Evolutionary conservation across 1,140 invertebrate genomes (phyloP).

Genomic region (Macrobrachium nipponense): DNA sequence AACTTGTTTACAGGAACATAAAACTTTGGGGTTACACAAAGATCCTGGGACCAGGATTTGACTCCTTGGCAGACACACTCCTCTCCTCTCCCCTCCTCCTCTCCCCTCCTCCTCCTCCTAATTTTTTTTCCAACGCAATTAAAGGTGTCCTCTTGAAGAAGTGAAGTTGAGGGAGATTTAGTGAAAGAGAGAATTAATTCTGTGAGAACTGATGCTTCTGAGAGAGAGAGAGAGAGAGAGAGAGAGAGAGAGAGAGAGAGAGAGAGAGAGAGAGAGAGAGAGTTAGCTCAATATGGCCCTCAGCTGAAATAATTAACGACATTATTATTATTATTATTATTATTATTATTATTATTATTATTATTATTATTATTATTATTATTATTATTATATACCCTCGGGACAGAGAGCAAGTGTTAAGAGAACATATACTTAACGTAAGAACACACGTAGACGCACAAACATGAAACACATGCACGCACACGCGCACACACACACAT

Average conservation of each 20-base stretch:
- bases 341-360: too few relatives aligned
- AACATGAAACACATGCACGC: not conserved
- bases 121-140: not conserved
- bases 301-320: too few relatives aligned
- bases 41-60: too few relatives aligned
- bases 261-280: conserved; percentile 8
- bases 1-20: too few relatives aligned
- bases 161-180: not conserved
- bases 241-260: conserved; percentile 18
- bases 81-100: not conserved
- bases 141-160: not conserved
- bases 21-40: too few relatives aligned
- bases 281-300: too few relatives aligned
- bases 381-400: too few relatives aligned
- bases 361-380: too few relatives aligned
- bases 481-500: conserved; percentile 5
- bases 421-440: not conserved
- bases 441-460: not conserved
- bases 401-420: too few relatives aligned
- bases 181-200: not conserved
- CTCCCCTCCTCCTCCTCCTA: too few relatives aligned
- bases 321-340: not conserved
- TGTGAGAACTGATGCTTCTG: not conserved
- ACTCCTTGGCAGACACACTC: not conserved
- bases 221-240: conserved; percentile 31